phyloP scores from a whole-genome alignment of 1,140 invertebrate genomes.

The Drosophila varians region DNA sequence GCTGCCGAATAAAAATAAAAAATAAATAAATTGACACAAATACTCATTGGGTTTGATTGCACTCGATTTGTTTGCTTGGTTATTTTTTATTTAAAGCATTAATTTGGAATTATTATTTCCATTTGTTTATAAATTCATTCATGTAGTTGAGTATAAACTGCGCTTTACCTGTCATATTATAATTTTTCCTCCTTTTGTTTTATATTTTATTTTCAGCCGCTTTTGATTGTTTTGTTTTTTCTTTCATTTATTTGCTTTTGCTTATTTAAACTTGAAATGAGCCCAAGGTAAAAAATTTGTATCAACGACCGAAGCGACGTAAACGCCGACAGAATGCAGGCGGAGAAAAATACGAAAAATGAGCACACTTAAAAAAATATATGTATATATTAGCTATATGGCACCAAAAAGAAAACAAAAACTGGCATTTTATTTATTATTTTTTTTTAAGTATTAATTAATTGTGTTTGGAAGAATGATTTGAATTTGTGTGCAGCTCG shows the following conservation, averaged over 20 bases:
- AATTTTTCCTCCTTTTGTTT: too few relatives aligned
- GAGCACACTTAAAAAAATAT: neutral
- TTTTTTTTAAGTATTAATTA: neutral
- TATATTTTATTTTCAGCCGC: slow-evolving; percentile 7
- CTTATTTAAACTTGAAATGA: slow-evolving; percentile 74
- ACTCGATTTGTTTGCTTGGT: too few relatives aligned
- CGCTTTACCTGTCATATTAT: too few relatives aligned
- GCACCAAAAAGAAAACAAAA: too few relatives aligned
- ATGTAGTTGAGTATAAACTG: too few relatives aligned
- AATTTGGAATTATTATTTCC: too few relatives aligned
- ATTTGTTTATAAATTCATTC: too few relatives aligned
- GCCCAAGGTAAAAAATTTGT: slow-evolving; percentile 74
- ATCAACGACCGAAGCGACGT: slow-evolving; percentile 54
- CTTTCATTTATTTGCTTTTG: slow-evolving; percentile 41
- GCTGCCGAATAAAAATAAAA: slow-evolving; percentile 7
- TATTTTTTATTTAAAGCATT: too few relatives aligned
- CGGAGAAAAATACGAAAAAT: slow-evolving; percentile 2
- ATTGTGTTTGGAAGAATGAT: neutral
- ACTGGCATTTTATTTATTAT: neutral
- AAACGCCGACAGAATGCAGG: slow-evolving; percentile 8
- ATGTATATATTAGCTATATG: neutral
- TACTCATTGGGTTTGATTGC: neutral
- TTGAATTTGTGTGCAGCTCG: slow-evolving; percentile 18
- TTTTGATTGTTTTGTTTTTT: slow-evolving; percentile 21
- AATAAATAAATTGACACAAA: neutral